Evolutionary conservation across 2,888 invertebrate species (phyloP).

Genomic region (Andricus curvator): DNA sequence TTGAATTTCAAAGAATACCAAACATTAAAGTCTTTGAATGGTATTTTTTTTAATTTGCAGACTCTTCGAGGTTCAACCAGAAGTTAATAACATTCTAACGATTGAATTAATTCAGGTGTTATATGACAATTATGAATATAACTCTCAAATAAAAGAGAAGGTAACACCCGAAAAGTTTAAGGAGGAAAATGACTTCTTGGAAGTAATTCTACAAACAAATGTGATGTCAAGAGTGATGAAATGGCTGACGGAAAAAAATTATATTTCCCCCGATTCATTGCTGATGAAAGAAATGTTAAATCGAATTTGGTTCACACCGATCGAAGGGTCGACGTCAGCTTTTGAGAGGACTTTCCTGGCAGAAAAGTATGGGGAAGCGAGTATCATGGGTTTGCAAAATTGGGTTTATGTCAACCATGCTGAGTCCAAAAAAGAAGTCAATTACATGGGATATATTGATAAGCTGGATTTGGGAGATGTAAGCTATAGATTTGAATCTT

Average conservation of each 20-base stretch:
- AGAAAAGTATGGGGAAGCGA: slow-evolving; percentile 88
- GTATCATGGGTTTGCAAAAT: slow-evolving; percentile 89
- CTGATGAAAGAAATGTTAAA: slow-evolving; percentile 86
- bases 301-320: slow-evolving; percentile 89
- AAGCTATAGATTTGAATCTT: slow-evolving; percentile 72
- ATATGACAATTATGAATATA: slow-evolving; percentile 64
- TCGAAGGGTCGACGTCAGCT: slow-evolving; percentile 90
- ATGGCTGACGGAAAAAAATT: slow-evolving; percentile 66
- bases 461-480: slow-evolving; percentile 85
- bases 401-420: slow-evolving; percentile 87
- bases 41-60: slow-evolving; percentile 53
- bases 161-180: slow-evolving; percentile 60
- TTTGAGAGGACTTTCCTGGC: slow-evolving; percentile 96
- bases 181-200: slow-evolving; percentile 66
- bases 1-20: too few relatives aligned
- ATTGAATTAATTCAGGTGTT: slow-evolving; percentile 63
- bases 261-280: slow-evolving; percentile 68
- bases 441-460: slow-evolving; percentile 90
- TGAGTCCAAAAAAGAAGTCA: slow-evolving; percentile 85
- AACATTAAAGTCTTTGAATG: neutral
- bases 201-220: slow-evolving; percentile 67
- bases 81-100: slow-evolving; percentile 63
- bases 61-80: slow-evolving; percentile 62
- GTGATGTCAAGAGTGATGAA: slow-evolving; percentile 65
- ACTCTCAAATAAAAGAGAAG: slow-evolving; percentile 63